These are phyloP conservation scores for Perognathus longimembris DNA, from an alignment of 2,113 vertebrate genomes.

Conservation along the genomic window DNA sequence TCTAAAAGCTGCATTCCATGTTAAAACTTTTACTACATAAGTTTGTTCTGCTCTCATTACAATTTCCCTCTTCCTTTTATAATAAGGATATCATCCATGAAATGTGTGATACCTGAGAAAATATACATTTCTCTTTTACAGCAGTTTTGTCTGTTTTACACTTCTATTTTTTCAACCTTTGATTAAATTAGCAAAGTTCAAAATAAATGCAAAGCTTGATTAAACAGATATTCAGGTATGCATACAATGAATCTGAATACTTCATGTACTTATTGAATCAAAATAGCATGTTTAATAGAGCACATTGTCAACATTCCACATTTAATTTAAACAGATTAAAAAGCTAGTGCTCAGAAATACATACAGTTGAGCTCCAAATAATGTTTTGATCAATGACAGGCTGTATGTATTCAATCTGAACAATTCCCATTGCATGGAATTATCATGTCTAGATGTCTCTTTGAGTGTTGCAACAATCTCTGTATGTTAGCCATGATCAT, in stretches of 20 bases:
- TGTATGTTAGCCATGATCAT: no score
- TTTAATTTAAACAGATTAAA: background rate
- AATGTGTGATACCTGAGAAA: background rate
- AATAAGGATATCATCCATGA: background rate
- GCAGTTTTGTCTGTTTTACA: background rate
- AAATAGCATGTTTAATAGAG: conserved; percentile 7
- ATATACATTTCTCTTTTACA: background rate
- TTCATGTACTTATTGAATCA: background rate
- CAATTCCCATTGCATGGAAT: no score
- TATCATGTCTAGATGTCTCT: no score
- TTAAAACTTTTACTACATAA: background rate
- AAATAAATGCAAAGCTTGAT: conserved; percentile 5
- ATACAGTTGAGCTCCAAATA: background rate
- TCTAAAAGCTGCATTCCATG: background rate
- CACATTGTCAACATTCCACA: background rate
- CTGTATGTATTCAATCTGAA: no score
- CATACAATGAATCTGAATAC: conserved; percentile 4
- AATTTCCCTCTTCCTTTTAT: background rate
- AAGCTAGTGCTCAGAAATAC: background rate
- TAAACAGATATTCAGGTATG: background rate
- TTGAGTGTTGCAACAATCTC: no score
- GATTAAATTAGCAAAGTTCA: background rate
- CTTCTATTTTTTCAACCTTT: background rate
- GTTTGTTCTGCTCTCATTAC: background rate
- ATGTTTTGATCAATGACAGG: background rate